Base-by-base conservation (phyloP, 2,888 invertebrate genomes). In the Emmelina monodactyla region DNA sequence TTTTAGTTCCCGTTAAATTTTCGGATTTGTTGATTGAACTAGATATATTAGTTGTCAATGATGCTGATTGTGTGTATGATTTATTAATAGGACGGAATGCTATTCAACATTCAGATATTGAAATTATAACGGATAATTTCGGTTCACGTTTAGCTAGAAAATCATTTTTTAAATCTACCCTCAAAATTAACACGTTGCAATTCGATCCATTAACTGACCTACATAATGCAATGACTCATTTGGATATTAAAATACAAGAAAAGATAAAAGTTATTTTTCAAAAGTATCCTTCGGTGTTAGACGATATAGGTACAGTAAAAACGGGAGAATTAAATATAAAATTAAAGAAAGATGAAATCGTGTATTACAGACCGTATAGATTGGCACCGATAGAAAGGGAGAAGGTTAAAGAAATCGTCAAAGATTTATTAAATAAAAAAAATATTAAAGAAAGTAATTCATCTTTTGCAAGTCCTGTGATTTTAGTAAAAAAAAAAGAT, bases 401-500 rank as follows among this genome's bases (percentile, higher is more conserved):
- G 10, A 46, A 38, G 22, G 42, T 46, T 6, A 38, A 41, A 3
- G 1, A 29, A 14, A 46, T 49, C 12, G 28, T 46, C 2, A 9
- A 37, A 11, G 42, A 49, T 14, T 30, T 48, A 4, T 30, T 45
- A 15, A 12, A 41, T 10, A 33, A 40, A 9, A 31, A 35, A 1
- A 45, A 47, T 2, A 45, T 48, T 10, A 37, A 34, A 12, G 43
- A 44, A 31, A 45, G 43, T 31, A 32, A 42, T 5, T 46, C 46
- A 3, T 14, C 40, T 2, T 49, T 37, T 34, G 45, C 49, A 1
- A 47, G 42, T 16, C 50, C 47, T 1, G 37, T 46, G 2, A 6
- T 50, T 1, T 31, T 49, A 11, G 43, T 47, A 9, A 43, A 45
- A 31, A 49, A 49, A 14, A 39, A 41, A 15, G 41, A 44, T 32